phyloP scores from a whole-genome alignment of 2,888 invertebrate species.

The Pollenia labialis region DNA sequence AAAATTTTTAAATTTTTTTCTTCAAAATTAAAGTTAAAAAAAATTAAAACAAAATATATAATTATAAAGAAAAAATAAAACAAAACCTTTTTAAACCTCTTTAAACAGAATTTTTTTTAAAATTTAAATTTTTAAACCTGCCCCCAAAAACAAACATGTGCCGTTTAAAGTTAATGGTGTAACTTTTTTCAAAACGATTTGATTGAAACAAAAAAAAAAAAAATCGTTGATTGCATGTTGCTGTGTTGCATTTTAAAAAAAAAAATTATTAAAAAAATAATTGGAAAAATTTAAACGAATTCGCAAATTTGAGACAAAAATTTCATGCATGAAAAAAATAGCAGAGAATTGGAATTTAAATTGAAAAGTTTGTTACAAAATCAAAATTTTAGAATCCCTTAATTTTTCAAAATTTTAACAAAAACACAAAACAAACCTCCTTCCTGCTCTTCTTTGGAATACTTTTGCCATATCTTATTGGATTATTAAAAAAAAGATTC shows the following conservation, averaged over 20 bases:
- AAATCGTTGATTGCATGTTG: slow-evolving; percentile 16
- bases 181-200: slow-evolving; percentile 26
- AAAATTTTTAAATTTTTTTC: slow-evolving; percentile 14
- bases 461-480: slow-evolving; percentile 37
- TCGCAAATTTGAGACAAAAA: not conserved
- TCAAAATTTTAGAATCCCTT: slow-evolving; percentile 15
- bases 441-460: not conserved
- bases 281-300: not conserved
- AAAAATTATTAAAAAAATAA: not conserved
- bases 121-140: not conserved
- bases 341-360: not conserved
- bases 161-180: slow-evolving; percentile 70
- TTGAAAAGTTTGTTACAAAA: slow-evolving; percentile 8
- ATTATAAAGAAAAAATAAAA: no score
- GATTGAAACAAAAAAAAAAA: slow-evolving; percentile 11
- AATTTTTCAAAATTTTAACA: not conserved
- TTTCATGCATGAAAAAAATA: not conserved
- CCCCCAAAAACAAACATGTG: slow-evolving; percentile 61
- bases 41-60: not conserved
- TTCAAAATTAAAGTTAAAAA: not conserved
- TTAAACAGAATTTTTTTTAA: not conserved
- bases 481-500: not conserved
- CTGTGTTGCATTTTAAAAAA: slow-evolving; percentile 1
- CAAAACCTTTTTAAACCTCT: not conserved
- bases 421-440: slow-evolving; percentile 14